These are phyloP conservation scores for Erpetoichthys calabaricus DNA, from an alignment of 2,797 vertebrate species.

Conservation along the genomic window DNA sequence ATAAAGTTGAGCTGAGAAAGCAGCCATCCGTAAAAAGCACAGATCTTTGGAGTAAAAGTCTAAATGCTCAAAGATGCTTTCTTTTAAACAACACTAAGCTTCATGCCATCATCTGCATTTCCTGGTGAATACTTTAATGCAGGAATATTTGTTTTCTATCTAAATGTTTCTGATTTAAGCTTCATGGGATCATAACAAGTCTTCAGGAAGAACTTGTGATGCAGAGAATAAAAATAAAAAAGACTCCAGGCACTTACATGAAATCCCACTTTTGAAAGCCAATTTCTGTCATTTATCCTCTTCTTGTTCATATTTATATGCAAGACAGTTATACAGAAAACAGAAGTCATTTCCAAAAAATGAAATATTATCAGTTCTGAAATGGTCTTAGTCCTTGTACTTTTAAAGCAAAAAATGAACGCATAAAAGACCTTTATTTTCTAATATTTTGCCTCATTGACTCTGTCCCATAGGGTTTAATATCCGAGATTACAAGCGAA, in stretches of 20 bases:
- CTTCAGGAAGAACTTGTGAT: not conserved
- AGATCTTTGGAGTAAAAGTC: not conserved
- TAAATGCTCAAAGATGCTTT: not conserved
- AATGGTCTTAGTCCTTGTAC: too few relatives aligned
- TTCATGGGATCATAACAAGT: not conserved
- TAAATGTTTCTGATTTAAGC: not conserved
- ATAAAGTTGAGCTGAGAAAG: not conserved
- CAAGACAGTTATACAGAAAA: too few relatives aligned
- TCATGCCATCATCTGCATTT: not conserved
- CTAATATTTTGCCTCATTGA: too few relatives aligned
- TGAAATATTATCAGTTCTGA: too few relatives aligned
- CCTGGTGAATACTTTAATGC: not conserved
- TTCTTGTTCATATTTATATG: too few relatives aligned
- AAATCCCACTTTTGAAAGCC: too few relatives aligned
- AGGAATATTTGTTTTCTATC: not conserved
- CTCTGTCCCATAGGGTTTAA: too few relatives aligned
- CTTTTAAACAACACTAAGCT: not conserved
- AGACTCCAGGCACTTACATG: not conserved
- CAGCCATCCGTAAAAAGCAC: not conserved
- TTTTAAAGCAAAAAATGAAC: too few relatives aligned
- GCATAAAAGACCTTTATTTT: too few relatives aligned
- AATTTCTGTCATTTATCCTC: too few relatives aligned
- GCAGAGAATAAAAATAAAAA: not conserved
- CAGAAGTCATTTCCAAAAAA: too few relatives aligned
- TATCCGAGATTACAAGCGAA: too few relatives aligned